phyloP scores from a whole-genome alignment of 2,797 vertebrate species.

The Acrossocheilus fasciatus region DNA sequence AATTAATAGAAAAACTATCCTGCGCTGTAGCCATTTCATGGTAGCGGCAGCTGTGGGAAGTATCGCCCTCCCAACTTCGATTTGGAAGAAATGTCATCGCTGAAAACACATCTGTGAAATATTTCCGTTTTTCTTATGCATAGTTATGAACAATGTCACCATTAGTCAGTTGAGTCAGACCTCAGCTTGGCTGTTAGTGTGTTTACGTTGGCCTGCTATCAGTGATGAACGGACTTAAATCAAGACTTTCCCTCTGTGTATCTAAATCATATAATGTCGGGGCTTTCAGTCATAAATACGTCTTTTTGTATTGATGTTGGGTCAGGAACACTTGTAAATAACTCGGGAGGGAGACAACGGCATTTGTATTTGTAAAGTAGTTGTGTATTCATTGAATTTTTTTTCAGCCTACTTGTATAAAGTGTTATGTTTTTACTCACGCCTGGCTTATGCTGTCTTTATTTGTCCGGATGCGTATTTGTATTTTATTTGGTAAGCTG shows the following conservation, averaged over 20 bases:
- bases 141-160: slow-evolving; percentile 39
- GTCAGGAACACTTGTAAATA: slow-evolving; percentile 84
- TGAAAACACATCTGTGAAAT: slow-evolving; percentile 38
- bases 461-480: slow-evolving; percentile 62
- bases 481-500: background rate
- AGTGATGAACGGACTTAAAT: slow-evolving; percentile 19
- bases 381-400: slow-evolving; percentile 87
- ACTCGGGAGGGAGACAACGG: slow-evolving; percentile 66
- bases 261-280: slow-evolving; percentile 67
- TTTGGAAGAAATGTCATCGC: slow-evolving; percentile 15
- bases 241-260: slow-evolving; percentile 60
- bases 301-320: slow-evolving; percentile 52
- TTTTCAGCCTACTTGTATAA: slow-evolving; percentile 91
- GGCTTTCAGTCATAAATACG: slow-evolving; percentile 28
- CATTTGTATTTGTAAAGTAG: slow-evolving; percentile 93
- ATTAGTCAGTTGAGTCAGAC: slow-evolving; percentile 35
- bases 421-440: slow-evolving; percentile 93
- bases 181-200: slow-evolving; percentile 23
- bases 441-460: slow-evolving; percentile 63
- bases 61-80: slow-evolving; percentile 10
- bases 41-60: slow-evolving; percentile 16
- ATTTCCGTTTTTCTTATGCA: slow-evolving; percentile 35
- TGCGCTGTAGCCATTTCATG: slow-evolving; percentile 23
- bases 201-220: slow-evolving; percentile 41
- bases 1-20: slow-evolving; percentile 25